These are phyloP conservation scores for Prunella strophiata DNA, from an alignment of 2,797 vertebrate species.

Conservation along the genomic window DNA sequence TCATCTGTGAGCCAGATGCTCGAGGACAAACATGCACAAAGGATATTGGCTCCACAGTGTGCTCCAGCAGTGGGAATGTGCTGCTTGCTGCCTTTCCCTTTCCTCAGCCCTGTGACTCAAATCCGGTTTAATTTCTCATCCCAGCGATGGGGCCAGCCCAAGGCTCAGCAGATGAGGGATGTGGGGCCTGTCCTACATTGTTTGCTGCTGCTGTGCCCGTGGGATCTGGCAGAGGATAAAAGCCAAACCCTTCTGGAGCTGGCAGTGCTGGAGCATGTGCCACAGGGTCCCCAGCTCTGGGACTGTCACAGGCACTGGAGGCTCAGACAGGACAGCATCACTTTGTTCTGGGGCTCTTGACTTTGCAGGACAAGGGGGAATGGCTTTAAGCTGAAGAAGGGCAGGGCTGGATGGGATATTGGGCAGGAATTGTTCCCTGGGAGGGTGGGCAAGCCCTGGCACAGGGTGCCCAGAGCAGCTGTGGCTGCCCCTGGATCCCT, in stretches of 20 bases:
- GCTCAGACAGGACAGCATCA: not conserved
- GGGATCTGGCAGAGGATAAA: not conserved
- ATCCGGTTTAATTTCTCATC: not conserved
- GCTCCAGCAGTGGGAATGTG: not conserved
- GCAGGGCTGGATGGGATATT: rapidly evolving
- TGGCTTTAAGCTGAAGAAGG: not conserved
- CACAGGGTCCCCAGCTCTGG: not conserved
- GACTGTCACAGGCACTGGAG: not conserved
- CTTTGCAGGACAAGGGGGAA: not conserved
- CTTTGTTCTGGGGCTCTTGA: not conserved
- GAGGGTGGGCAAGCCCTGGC: not conserved
- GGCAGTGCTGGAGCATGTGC: not conserved
- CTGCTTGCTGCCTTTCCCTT: conserved; percentile 3
- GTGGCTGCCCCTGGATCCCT: not conserved
- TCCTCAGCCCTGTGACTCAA: conserved; percentile 15
- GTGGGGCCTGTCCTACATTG: not conserved
- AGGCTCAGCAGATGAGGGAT: not conserved
- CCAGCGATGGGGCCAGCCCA: not conserved
- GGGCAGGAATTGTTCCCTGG: not conserved
- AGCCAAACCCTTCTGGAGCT: not conserved
- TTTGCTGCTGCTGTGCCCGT: not conserved
- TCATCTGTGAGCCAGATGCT: not conserved
- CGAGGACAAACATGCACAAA: not conserved
- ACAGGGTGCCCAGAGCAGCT: not conserved
- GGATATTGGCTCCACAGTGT: not conserved